Evolutionary conservation across 1,140 invertebrate species (phyloP).

Genomic region (Pseudomyrmex sp.): DNA sequence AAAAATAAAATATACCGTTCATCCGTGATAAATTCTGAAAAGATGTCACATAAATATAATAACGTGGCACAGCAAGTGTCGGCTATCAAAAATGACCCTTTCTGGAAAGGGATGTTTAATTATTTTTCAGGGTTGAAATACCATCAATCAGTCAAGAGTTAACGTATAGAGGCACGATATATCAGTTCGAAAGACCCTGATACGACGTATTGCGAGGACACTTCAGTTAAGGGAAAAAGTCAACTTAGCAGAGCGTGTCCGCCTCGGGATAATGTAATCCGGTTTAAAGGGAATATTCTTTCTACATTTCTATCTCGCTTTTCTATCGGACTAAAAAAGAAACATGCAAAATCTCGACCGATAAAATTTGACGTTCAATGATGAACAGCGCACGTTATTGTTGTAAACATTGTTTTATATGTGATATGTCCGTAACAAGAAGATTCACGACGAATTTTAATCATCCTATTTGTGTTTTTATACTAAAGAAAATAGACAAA

Average conservation of each 20-base stretch:
- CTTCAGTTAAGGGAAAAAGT: slow-evolving; percentile 8
- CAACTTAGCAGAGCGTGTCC: background rate
- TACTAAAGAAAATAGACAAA: no score
- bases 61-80: background rate
- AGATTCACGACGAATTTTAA: no score
- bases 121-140: slow-evolving; percentile 5
- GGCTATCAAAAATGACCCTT: background rate
- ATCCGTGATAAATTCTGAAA: background rate
- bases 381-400: no score
- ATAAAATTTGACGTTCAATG: background rate
- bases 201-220: background rate
- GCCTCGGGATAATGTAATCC: slow-evolving; percentile 24
- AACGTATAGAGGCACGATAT: background rate
- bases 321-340: background rate
- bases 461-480: no score
- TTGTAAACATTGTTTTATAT: no score
- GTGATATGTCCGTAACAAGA: no score
- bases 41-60: background rate
- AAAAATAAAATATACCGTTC: no score
- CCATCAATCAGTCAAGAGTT: slow-evolving; percentile 19
- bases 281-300: background rate
- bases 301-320: background rate
- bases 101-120: background rate
- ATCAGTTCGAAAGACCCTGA: background rate
- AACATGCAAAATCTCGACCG: background rate